phyloP scores from a whole-genome alignment of 2,888 invertebrate species.

The Cheilosia vulpina region DNA sequence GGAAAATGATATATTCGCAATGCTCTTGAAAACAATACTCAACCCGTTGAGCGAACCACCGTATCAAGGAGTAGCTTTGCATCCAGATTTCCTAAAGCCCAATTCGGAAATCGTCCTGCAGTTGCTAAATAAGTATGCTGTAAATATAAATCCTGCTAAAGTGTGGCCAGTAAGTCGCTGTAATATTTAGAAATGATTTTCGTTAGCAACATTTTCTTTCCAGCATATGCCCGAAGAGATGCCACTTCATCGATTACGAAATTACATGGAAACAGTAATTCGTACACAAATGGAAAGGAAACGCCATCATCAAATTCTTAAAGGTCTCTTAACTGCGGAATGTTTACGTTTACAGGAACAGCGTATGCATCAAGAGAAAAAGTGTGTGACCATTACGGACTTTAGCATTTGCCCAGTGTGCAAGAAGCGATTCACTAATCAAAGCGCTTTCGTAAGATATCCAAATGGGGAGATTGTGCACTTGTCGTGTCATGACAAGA shows the following conservation, averaged over 20 bases:
- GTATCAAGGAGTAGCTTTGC: slow-evolving; percentile 82
- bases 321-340: slow-evolving; percentile 93
- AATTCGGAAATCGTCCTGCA: slow-evolving; percentile 92
- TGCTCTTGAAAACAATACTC: slow-evolving; percentile 83
- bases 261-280: slow-evolving; percentile 91
- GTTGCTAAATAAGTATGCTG: slow-evolving; percentile 92
- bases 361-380: slow-evolving; percentile 91
- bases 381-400: slow-evolving; percentile 93
- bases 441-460: slow-evolving; percentile 96
- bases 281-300: slow-evolving; percentile 90
- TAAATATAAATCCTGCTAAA: slow-evolving; percentile 92
- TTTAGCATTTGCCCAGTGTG: slow-evolving; percentile 95
- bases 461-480: slow-evolving; percentile 97
- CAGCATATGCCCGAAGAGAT: slow-evolving; percentile 92
- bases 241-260: slow-evolving; percentile 89
- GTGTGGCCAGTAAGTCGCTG: slow-evolving; percentile 84
- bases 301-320: slow-evolving; percentile 90
- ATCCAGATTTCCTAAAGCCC: slow-evolving; percentile 87
- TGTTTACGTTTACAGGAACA: slow-evolving; percentile 92
- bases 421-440: slow-evolving; percentile 96
- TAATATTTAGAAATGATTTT: not conserved
- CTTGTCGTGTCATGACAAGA: slow-evolving; percentile 90
- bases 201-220: slow-evolving; percentile 46
- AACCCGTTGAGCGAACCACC: slow-evolving; percentile 84
- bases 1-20: slow-evolving; percentile 80